Evolutionary conservation across 37 sponge, comb jelly and placozoan genomes (phyloP).

Genomic region (Dysidea cf. avara): DNA sequence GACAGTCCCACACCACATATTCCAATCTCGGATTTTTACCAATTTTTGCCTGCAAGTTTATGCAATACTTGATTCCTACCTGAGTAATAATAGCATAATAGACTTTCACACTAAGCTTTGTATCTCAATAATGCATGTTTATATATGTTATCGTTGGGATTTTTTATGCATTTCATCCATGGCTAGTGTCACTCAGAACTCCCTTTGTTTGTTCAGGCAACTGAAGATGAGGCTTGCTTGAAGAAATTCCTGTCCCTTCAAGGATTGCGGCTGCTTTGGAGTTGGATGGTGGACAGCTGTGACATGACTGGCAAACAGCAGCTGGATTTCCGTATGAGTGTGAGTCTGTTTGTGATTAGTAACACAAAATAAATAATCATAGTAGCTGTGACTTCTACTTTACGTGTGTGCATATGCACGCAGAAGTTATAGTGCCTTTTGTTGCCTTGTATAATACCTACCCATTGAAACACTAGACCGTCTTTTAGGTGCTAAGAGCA

Average conservation of each 20-base stretch:
- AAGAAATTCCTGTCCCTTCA: constrained; percentile 84
- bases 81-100: too few species aligned
- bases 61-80: too few species aligned
- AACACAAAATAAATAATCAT: too few species aligned
- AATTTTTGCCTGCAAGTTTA: too few species aligned
- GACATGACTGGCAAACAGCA: constrained; percentile 30
- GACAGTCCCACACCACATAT: too few species aligned
- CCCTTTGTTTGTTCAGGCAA: constrained; percentile 36
- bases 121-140: too few species aligned
- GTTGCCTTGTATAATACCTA: too few species aligned
- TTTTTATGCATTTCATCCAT: not conserved
- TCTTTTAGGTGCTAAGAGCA: too few species aligned
- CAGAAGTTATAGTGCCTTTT: not conserved
- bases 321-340: constrained; percentile 6
- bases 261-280: constrained; percentile 85
- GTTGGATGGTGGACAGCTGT: constrained; percentile 91
- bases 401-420: constrained; percentile 12
- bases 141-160: too few species aligned
- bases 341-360: constrained; percentile 9
- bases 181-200: not conserved
- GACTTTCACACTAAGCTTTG: too few species aligned
- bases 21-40: too few species aligned
- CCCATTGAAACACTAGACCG: too few species aligned
- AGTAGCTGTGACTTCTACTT: constrained; percentile 4
- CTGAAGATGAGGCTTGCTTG: constrained; percentile 56